Percentiles rank a stretch among this genome's conserved stretches.
Conservation (phyloP, 1,140 invertebrate genomes). For the Camponotus vicinus region DNA sequence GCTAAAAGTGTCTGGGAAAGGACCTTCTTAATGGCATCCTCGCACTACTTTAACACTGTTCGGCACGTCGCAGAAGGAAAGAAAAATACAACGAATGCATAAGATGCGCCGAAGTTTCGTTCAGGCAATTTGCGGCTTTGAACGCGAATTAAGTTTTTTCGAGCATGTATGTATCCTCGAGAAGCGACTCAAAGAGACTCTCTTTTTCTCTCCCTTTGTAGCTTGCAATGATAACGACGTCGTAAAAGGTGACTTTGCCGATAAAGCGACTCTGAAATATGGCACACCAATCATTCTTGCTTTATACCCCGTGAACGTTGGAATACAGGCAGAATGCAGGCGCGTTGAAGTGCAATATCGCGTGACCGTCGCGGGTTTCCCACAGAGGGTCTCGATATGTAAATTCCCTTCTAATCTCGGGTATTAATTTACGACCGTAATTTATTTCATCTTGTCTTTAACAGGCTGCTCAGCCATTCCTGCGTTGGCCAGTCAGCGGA, state of each 20-base stretch:
- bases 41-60: conserved; percentile 36
- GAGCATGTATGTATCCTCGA: conserved; percentile 3
- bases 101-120: conserved; percentile 23
- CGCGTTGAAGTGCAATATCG: conserved; percentile 45
- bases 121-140: conserved; percentile 16
- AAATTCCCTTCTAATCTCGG: conserved; percentile 37
- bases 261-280: conserved; percentile 45
- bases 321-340: conserved; percentile 23
- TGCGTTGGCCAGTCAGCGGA: background rate
- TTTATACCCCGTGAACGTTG: conserved; percentile 16
- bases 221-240: conserved; percentile 21
- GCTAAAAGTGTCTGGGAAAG: conserved; percentile 61
- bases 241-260: conserved; percentile 26
- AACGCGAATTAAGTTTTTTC: conserved; percentile 26
- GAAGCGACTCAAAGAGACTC: background rate
- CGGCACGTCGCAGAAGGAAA: conserved; percentile 46
- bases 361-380: conserved; percentile 36
- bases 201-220: background rate
- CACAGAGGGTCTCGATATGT: conserved; percentile 14
- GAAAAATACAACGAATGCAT: conserved; percentile 45
- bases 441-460: conserved; percentile 28
- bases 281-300: conserved; percentile 39
- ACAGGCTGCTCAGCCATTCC: conserved; percentile 7
- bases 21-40: conserved; percentile 45
- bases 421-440: conserved; percentile 41